Percentiles rank a stretch among this genome's conserved stretches.
These are phyloP conservation scores for Rhipidura dahli DNA, from an alignment of 2,113 vertebrate species.

Conservation along the genomic window DNA sequence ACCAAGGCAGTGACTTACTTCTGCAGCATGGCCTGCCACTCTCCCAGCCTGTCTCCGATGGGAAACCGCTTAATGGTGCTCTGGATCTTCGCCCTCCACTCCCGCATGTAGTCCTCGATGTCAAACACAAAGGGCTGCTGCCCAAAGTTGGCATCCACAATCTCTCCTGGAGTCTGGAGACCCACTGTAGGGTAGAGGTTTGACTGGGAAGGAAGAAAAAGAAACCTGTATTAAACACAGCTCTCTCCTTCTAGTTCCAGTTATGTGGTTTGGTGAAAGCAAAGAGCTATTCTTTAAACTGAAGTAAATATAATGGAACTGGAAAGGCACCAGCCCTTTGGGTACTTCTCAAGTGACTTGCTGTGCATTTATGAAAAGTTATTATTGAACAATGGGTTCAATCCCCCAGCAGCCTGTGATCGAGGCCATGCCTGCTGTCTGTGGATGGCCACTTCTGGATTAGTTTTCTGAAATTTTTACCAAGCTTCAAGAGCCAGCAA, in stretches of 20 bases:
- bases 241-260: neutral
- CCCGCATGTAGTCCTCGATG: constrained; percentile 99
- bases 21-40: constrained; percentile 97
- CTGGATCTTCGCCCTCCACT: constrained; percentile 96
- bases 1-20: constrained; percentile 80
- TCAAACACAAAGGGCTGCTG: constrained; percentile 98
- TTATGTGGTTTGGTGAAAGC: fast-evolving
- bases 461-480: neutral
- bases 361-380: neutral
- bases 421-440: fast-evolving
- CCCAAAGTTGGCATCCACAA: constrained; percentile 98
- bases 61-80: constrained; percentile 94
- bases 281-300: neutral
- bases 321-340: neutral
- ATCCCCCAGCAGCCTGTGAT: neutral
- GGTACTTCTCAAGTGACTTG: neutral
- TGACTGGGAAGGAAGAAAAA: constrained; percentile 79
- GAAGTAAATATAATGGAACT: neutral
- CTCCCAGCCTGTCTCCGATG: constrained; percentile 91
- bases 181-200: constrained; percentile 98
- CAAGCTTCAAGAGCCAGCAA: neutral
- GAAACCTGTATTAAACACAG: constrained; percentile 31
- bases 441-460: neutral
- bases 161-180: constrained; percentile 96
- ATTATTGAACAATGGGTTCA: neutral